Conservation (phyloP, 2,888 invertebrate genomes). For the Metalampra italica region DNA sequence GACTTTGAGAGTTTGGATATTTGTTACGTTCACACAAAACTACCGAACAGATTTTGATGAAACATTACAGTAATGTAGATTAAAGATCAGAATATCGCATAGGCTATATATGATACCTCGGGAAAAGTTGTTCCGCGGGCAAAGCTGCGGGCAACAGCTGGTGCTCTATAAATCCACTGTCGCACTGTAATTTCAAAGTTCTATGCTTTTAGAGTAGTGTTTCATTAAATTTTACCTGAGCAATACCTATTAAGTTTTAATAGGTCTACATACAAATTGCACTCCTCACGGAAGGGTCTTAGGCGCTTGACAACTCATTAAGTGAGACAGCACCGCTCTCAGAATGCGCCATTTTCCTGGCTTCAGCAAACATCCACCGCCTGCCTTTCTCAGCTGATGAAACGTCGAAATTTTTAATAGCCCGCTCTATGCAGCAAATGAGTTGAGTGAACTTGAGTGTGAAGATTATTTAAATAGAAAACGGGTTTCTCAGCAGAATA, state of each 20-base stretch:
- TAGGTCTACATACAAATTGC: background rate
- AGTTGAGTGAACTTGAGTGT: background rate
- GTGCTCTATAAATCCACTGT: no score
- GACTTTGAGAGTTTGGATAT: no score
- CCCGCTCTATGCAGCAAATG: slow-evolving; percentile 6
- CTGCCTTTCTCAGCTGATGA: slow-evolving; percentile 27
- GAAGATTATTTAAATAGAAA: background rate
- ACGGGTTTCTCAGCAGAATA: background rate
- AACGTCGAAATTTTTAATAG: slow-evolving; percentile 33
- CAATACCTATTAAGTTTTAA: background rate
- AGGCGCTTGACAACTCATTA: slow-evolving; percentile 53
- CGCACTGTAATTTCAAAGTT: background rate
- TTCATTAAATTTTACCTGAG: background rate
- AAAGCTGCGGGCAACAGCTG: no score
- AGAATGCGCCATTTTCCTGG: slow-evolving; percentile 47
- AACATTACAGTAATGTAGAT: no score
- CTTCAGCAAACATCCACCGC: slow-evolving; percentile 30
- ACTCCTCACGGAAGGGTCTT: background rate
- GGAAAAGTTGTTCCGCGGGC: no score
- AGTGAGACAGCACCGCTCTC: slow-evolving; percentile 27
- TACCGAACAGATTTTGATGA: no score
- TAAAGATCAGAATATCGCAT: no score
- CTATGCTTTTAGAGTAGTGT: no score
- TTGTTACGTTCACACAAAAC: no score
- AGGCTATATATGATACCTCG: no score